Conservation (phyloP, 2,113 vertebrate species). For the Mustela nigripes region DNA sequence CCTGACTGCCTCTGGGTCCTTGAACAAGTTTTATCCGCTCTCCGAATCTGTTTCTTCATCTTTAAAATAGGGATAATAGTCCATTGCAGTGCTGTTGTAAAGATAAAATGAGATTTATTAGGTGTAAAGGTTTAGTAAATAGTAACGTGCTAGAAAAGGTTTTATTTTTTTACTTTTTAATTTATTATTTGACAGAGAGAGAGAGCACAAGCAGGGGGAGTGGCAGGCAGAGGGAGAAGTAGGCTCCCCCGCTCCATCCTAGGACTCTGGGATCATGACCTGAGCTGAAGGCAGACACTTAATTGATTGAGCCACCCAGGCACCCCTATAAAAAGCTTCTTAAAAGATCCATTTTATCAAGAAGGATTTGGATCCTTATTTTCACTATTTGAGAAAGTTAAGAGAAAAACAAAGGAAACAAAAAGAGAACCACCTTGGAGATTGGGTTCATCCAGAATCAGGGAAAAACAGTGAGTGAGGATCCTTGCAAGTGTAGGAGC, state of each 20-base stretch:
- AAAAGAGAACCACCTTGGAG: not conserved
- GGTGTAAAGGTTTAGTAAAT: not conserved
- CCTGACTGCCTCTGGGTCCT: not conserved
- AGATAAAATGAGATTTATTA: not conserved
- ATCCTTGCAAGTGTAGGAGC: not conserved
- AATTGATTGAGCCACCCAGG: too few relatives aligned
- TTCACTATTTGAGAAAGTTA: not conserved
- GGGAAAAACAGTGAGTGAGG: not conserved
- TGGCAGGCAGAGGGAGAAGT: too few relatives aligned
- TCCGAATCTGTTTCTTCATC: not conserved
- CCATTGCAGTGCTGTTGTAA: not conserved
- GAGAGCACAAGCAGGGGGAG: too few relatives aligned
- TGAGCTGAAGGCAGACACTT: too few relatives aligned
- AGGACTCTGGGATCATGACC: too few relatives aligned
- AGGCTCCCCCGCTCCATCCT: too few relatives aligned
- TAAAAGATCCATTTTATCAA: not conserved
- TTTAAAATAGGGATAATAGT: not conserved
- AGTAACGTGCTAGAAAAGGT: not conserved
- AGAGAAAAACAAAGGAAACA: not conserved
- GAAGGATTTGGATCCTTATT: not conserved
- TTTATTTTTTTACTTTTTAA: not conserved
- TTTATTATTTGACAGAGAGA: not conserved
- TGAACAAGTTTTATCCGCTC: not conserved
- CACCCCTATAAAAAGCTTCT: too few relatives aligned
- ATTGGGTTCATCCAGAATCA: not conserved